These are phyloP conservation scores for Zaprionus capensis DNA, from an alignment of 1,140 invertebrate genomes.

Conservation along the genomic window DNA sequence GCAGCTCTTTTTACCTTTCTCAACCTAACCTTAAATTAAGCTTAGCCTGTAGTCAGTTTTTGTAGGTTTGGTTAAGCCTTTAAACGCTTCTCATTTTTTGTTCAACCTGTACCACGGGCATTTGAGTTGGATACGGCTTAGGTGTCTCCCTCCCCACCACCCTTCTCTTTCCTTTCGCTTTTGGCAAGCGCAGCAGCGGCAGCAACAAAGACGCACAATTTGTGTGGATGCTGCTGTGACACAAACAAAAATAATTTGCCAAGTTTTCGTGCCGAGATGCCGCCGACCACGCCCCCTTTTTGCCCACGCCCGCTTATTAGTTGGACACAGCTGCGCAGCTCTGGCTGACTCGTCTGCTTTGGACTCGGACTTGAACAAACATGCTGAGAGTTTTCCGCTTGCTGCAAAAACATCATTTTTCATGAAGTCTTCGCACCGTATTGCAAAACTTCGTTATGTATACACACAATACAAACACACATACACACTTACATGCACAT, in stretches of 20 bases:
- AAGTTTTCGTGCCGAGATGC: constrained; percentile 54
- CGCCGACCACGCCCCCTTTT: constrained; percentile 27
- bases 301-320: constrained; percentile 50
- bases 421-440: constrained; percentile 74
- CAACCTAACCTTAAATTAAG: not conserved
- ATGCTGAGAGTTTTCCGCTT: constrained; percentile 8
- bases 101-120: not conserved
- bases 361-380: constrained; percentile 4
- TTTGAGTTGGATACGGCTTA: not conserved
- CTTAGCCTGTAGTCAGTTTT: not conserved
- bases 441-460: constrained; percentile 43
- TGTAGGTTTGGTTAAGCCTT: constrained; percentile 1
- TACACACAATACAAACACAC: constrained; percentile 40
- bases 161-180: not conserved
- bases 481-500: constrained; percentile 22
- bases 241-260: constrained; percentile 63
- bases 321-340: constrained; percentile 64
- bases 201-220: constrained; percentile 31
- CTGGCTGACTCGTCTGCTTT: constrained; percentile 17
- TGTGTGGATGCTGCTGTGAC: constrained; percentile 50
- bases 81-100: not conserved
- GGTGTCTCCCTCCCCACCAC: not conserved
- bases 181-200: not conserved
- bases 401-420: constrained; percentile 60
- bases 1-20: not conserved